These are phyloP conservation scores for Nomada fucata DNA, from an alignment of 2,888 invertebrate genomes.

Conservation along the genomic window DNA sequence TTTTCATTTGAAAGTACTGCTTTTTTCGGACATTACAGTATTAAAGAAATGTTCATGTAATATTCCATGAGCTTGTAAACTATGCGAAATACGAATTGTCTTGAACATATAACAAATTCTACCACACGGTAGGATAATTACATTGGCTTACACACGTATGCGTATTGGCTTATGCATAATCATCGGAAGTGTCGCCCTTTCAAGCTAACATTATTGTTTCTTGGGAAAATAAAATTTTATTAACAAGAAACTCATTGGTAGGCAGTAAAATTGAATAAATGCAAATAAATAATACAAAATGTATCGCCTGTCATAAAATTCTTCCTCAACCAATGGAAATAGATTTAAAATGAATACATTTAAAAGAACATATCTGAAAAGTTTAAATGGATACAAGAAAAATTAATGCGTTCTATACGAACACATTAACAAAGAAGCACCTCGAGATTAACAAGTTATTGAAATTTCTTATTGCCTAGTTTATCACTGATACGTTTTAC, in stretches of 20 bases:
- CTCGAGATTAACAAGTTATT: constrained; percentile 24
- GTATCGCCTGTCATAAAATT: background rate
- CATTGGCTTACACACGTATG: constrained; percentile 6
- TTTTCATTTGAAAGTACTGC: constrained; percentile 2
- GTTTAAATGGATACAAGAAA: constrained; percentile 9
- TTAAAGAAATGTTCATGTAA: constrained; percentile 36
- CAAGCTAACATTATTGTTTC: constrained; percentile 16
- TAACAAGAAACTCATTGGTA: constrained; percentile 27
- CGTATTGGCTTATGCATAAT: constrained; percentile 27
- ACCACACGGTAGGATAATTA: constrained; percentile 45
- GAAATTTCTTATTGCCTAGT: constrained; percentile 53
- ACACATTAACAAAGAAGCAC: constrained; percentile 55
- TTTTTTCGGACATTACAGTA: constrained; percentile 11
- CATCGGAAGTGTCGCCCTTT: constrained; percentile 17
- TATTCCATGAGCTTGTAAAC: constrained; percentile 12
- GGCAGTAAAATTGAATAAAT: constrained; percentile 33
- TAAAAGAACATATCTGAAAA: background rate
- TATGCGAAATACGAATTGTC: constrained; percentile 25
- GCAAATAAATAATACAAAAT: constrained; percentile 41
- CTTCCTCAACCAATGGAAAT: background rate
- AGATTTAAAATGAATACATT: background rate
- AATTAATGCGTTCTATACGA: constrained; percentile 16
- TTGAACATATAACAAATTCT: constrained; percentile 40
- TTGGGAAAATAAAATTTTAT: constrained; percentile 33
- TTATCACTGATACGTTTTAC: constrained; percentile 54